These are phyloP conservation scores for Dynastes hyllus DNA, from an alignment of 2,888 invertebrate species.

Conservation along the genomic window DNA sequence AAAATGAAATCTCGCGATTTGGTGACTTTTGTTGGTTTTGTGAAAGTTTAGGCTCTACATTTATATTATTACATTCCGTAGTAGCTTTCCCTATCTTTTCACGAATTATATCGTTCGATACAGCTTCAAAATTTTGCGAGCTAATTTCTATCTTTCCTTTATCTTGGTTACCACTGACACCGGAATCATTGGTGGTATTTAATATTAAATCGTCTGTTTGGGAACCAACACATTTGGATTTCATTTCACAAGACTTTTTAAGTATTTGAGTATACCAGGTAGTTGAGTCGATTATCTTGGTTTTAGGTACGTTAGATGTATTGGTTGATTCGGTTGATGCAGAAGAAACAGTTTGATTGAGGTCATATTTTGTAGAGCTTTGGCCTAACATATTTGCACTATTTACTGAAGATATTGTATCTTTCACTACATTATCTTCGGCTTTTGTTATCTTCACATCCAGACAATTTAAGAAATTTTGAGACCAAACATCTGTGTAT, in stretches of 20 bases:
- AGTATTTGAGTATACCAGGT: conserved; percentile 19
- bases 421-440: not conserved
- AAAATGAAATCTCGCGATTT: not conserved
- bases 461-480: conserved; percentile 20
- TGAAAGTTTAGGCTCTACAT: not conserved
- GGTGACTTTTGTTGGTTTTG: not conserved
- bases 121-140: too few relatives aligned
- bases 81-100: not conserved
- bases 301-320: not conserved
- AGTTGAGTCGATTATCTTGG: conserved; percentile 5
- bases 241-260: not conserved
- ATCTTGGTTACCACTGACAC: not conserved
- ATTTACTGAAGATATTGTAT: not conserved
- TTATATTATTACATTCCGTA: not conserved
- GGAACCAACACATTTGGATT: conserved; percentile 24
- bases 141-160: not conserved
- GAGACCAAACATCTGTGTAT: conserved; percentile 19
- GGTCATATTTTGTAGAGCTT: conserved; percentile 4
- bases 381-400: not conserved
- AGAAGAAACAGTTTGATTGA: conserved; percentile 31
- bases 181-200: not conserved
- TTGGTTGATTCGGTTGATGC: not conserved
- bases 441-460: not conserved
- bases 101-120: too few relatives aligned
- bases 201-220: conserved; percentile 8